Base-by-base conservation (phyloP, 2,888 invertebrate species). In the Lepidocyrtinus sp. region DNA sequence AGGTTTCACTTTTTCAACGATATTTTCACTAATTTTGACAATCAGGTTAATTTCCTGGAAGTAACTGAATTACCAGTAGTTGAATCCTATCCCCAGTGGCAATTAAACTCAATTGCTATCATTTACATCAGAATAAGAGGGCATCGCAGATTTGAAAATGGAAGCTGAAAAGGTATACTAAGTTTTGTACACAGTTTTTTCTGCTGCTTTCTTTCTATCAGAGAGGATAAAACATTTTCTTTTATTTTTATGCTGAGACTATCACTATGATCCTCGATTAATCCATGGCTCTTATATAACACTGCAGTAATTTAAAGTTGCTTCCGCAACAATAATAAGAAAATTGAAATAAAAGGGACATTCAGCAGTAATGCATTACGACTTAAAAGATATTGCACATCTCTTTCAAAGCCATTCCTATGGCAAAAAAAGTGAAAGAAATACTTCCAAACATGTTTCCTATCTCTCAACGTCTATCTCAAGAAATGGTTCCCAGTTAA, bases 341-440 rank as follows among this genome's bases (percentile, higher is more conserved):
- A 63, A 73, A 64, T 73, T 73, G 73, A 73, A 73, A 73, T 73
- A 64, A 63, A 73, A 62, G 50, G 64, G 73, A 73, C 73, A 73
- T 73, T 73, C 45, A 63, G 21, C 45, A 24, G 9, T 26, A 55
- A 59, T 24, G 46, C 59, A 50, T 70, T 70, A 46, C 59, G 2
- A 36, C 36, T 59, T 22, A 21, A 19, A 24, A 55, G 25, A 62
- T 61, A 21, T 27, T 59, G 19, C n/a, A 27, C 62, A 62, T 36
- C 71, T 62, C 50, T 24, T 61, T 17, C 24, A 27, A 68, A n/a
- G 27, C 25, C 27, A 26, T 12, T 64, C 2, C 15, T 67, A 19
- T 36, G 22, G 50, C 50, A 68, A 68, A 59, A 59, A 17, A 21
- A 21, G 59, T 1, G 2, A 59, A 59, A 59, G n/a, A 59, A 59